Evolutionary conservation across 2,888 invertebrate genomes (phyloP).

Genomic region (Molorchus minor): DNA sequence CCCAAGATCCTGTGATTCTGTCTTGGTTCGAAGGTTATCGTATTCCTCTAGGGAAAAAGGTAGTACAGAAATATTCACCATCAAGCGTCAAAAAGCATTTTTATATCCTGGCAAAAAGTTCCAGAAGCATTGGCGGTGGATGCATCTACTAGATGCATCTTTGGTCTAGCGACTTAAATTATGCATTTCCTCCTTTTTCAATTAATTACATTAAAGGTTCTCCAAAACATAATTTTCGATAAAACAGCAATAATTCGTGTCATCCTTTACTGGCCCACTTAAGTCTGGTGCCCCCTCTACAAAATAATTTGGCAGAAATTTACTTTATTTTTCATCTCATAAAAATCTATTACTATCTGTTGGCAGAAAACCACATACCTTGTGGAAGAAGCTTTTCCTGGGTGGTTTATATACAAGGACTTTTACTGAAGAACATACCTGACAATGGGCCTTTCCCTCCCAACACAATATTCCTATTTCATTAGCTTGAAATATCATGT

Average conservation of each 20-base stretch:
- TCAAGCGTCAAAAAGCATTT: slow-evolving; percentile 43
- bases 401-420: background rate
- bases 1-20: background rate
- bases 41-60: background rate
- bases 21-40: background rate
- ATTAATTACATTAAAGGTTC: slow-evolving; percentile 41
- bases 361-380: slow-evolving; percentile 23
- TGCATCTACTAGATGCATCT: slow-evolving; percentile 45
- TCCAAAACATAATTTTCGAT: slow-evolving; percentile 50
- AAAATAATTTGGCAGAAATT: no score
- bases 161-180: slow-evolving; percentile 25
- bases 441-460: no score
- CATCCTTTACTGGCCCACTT: slow-evolving; percentile 36
- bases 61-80: background rate
- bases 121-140: slow-evolving; percentile 41
- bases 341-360: slow-evolving; percentile 20
- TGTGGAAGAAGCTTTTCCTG: slow-evolving; percentile 36
- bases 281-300: slow-evolving; percentile 50
- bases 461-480: no score
- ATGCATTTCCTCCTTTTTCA: slow-evolving; percentile 40
- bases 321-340: slow-evolving; percentile 16
- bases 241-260: slow-evolving; percentile 48
- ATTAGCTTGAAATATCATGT: no score
- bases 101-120: slow-evolving; percentile 45
- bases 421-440: background rate